These are phyloP conservation scores for Neoitamus cyanurus DNA, from an alignment of 2,888 invertebrate genomes.

Conservation along the genomic window DNA sequence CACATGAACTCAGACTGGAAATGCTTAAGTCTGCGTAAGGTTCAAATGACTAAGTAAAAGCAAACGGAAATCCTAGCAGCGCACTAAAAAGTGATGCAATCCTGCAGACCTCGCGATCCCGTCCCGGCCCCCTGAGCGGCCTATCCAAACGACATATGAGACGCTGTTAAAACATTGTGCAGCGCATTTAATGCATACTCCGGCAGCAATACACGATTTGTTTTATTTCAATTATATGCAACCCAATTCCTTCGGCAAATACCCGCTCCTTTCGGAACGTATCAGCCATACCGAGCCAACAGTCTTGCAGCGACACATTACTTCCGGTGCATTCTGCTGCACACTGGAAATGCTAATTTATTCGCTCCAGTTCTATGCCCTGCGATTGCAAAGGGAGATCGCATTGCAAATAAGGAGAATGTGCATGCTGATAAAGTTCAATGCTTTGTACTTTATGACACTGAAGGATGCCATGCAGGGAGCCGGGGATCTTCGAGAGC, in stretches of 20 bases:
- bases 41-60: neutral
- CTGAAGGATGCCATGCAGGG: conserved; percentile 9
- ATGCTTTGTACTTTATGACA: conserved; percentile 19
- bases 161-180: neutral
- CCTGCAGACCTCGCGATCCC: neutral
- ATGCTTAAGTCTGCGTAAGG: neutral
- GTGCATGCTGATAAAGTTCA: neutral
- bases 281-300: neutral
- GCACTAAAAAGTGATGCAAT: neutral
- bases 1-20: no score
- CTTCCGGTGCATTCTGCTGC: conserved; percentile 33
- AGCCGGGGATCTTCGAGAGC: neutral
- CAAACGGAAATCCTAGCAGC: neutral
- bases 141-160: neutral
- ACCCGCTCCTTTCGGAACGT: neutral
- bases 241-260: conserved; percentile 39
- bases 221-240: conserved; percentile 38
- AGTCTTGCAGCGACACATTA: conserved; percentile 39
- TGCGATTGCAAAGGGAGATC: neutral
- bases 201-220: conserved; percentile 11
- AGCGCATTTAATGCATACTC: neutral
- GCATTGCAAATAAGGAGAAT: neutral
- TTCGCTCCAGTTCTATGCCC: conserved; percentile 21
- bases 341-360: conserved; percentile 36
- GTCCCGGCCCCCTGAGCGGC: no score